A percentile compares a stretch with the other conserved stretches of the same genome.
Conservation (phyloP, 1,140 invertebrate genomes). For the Eufriesea mexicana region DNA sequence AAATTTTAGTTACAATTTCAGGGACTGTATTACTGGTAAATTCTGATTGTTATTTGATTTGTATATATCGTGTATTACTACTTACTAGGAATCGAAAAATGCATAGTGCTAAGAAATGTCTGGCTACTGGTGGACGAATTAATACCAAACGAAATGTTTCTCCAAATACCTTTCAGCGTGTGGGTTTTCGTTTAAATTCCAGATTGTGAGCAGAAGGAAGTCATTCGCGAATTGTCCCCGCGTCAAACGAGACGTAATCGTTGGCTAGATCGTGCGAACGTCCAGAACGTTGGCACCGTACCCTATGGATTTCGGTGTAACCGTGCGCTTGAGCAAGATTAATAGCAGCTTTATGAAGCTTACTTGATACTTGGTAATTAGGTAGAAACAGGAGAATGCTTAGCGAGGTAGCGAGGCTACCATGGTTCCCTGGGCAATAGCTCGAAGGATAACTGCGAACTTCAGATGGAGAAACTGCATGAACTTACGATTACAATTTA, state of each 20-base stretch:
- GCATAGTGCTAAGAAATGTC: too few relatives aligned
- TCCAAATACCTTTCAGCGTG: background rate
- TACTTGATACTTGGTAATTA: conserved; percentile 59
- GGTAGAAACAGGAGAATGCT: conserved; percentile 61
- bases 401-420: conserved; percentile 44
- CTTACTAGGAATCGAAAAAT: too few relatives aligned
- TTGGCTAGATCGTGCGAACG: background rate
- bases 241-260: background rate
- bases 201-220: background rate
- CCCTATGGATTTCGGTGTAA: conserved; percentile 17
- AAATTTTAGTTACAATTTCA: background rate
- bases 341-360: conserved; percentile 62
- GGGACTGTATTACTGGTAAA: background rate
- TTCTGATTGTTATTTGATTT: too few relatives aligned
- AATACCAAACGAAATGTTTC: too few relatives aligned
- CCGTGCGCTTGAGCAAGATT: conserved; percentile 49
- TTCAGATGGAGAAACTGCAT: conserved; percentile 55
- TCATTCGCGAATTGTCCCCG: background rate
- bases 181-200: background rate
- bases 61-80: too few relatives aligned
- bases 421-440: conserved; percentile 45
- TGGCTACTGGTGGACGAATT: too few relatives aligned
- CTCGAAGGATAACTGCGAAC: conserved; percentile 51
- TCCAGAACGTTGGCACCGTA: background rate
- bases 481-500: conserved; percentile 64